These are phyloP conservation scores for Edolisoma coerulescens DNA, from an alignment of 2,113 vertebrate genomes.

Conservation along the genomic window DNA sequence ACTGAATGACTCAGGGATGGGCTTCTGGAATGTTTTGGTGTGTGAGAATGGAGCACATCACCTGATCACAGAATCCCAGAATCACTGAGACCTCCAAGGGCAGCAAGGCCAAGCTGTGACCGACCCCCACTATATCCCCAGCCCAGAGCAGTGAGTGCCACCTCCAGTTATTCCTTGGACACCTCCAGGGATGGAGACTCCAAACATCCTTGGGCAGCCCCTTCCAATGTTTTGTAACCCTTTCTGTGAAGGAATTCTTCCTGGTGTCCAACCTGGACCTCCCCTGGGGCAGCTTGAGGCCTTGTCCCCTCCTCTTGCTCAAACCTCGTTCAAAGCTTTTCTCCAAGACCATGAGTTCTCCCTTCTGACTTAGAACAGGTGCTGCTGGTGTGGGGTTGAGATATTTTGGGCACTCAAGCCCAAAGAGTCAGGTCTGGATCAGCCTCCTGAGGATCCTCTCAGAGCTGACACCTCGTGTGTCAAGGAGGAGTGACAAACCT, in stretches of 20 bases:
- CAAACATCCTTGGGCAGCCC: neutral
- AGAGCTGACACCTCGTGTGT: neutral
- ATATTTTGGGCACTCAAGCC: neutral
- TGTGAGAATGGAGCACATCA: neutral
- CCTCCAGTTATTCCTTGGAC: neutral
- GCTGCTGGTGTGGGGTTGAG: neutral
- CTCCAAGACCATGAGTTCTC: neutral
- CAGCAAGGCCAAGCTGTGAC: neutral
- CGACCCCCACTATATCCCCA: rapidly evolving
- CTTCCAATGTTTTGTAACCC: neutral
- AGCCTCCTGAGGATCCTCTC: neutral
- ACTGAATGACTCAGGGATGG: neutral
- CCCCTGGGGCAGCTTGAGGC: neutral
- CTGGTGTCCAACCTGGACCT: neutral
- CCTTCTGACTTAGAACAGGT: neutral
- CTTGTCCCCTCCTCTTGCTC: too few species aligned
- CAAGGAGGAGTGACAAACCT: neutral
- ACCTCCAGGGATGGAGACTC: neutral
- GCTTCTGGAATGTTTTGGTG: neutral
- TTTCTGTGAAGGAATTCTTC: neutral
- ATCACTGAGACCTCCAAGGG: neutral
- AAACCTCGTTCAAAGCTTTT: neutral
- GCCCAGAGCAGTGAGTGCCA: neutral
- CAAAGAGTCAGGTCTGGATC: neutral
- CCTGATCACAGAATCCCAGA: neutral